These are phyloP conservation scores for Eucriotettix oculatus DNA, from an alignment of 2,888 invertebrate genomes.

Conservation along the genomic window DNA sequence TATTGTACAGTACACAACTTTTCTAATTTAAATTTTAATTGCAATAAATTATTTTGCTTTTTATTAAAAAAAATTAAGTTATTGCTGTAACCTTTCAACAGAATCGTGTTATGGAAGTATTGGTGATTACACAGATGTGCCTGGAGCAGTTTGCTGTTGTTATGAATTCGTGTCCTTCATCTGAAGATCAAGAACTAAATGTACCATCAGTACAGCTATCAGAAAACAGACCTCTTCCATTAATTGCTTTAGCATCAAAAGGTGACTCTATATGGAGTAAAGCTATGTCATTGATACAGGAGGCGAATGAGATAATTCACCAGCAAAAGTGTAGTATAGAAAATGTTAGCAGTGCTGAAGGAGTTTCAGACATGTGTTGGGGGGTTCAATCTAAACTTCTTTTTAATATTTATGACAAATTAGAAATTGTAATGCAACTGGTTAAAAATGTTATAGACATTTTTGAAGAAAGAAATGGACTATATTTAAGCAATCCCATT, in stretches of 20 bases:
- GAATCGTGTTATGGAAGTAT: slow-evolving; percentile 29
- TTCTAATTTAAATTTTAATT: too few relatives aligned
- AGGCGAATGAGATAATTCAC: too few relatives aligned
- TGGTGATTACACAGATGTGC: slow-evolving; percentile 34
- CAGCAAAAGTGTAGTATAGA: too few relatives aligned
- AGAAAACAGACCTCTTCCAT: not conserved
- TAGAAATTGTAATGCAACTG: slow-evolving; percentile 21
- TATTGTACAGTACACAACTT: too few relatives aligned
- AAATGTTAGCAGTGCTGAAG: too few relatives aligned
- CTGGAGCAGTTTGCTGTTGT: slow-evolving; percentile 52
- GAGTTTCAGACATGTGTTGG: too few relatives aligned
- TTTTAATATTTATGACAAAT: too few relatives aligned
- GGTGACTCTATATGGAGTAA: slow-evolving; percentile 8
- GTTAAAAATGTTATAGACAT: slow-evolving; percentile 16
- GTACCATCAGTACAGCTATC: not conserved
- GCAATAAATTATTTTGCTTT: too few relatives aligned
- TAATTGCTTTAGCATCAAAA: slow-evolving; percentile 11
- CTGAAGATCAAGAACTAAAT: slow-evolving; percentile 9
- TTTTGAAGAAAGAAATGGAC: not conserved
- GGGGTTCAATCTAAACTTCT: too few relatives aligned
- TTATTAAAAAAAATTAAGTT: too few relatives aligned
- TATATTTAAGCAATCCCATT: not conserved
- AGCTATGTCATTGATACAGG: too few relatives aligned
- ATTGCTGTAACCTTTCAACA: not conserved
- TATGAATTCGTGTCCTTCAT: slow-evolving; percentile 41